Evolutionary conservation across 2,113 vertebrate species (phyloP).

Genomic region (Melierax canorus): DNA sequence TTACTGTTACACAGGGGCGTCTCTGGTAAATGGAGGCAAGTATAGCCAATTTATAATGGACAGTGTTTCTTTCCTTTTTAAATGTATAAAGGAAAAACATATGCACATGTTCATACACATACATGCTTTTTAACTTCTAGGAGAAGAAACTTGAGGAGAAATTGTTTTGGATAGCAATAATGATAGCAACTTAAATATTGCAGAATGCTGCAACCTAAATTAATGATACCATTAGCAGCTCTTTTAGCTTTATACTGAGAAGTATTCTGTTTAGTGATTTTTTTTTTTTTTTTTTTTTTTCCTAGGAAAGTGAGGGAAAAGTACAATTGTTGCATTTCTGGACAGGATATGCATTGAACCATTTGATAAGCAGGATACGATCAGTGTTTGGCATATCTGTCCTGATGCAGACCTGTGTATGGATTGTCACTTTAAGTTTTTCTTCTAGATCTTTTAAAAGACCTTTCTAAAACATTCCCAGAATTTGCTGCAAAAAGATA

Average conservation of each 20-base stretch:
- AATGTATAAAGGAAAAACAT: background rate
- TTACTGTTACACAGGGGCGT: background rate
- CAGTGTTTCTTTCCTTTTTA: background rate
- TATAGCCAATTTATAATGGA: background rate
- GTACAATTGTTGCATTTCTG: conserved; percentile 16
- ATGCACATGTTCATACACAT: fast-evolving
- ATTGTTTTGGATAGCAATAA: background rate
- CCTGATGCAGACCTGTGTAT: background rate
- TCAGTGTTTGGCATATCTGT: background rate
- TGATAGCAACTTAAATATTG: background rate
- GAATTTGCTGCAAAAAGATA: background rate
- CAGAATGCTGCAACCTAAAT: background rate
- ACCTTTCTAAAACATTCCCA: background rate
- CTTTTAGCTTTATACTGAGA: background rate
- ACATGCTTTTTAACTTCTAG: background rate
- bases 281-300: background rate
- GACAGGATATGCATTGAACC: background rate
- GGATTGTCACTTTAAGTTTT: background rate
- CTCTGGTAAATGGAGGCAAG: background rate
- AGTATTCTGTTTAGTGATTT: conserved; percentile 12
- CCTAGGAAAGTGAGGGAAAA: conserved; percentile 12
- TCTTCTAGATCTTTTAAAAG: background rate
- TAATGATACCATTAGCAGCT: background rate
- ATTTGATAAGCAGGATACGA: background rate
- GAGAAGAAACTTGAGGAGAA: background rate